phyloP scores from a whole-genome alignment of 2,888 invertebrate genomes.

The Hydrotaea diabolus region DNA sequence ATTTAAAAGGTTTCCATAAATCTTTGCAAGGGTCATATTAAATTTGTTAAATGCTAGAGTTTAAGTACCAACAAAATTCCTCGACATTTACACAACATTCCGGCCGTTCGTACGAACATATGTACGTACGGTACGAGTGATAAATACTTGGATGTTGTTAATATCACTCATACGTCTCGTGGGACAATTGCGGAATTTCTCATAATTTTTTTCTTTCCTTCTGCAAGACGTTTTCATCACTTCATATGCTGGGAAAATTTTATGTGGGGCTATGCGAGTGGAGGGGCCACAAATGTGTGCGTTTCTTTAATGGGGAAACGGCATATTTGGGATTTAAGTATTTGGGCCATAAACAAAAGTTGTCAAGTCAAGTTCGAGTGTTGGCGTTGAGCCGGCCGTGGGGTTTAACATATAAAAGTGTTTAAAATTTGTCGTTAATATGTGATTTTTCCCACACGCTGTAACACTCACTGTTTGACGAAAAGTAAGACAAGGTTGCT shows the following conservation, averaged over 20 bases:
- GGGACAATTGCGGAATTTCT: slow-evolving; percentile 5
- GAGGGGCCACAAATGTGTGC: neutral
- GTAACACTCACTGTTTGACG: neutral
- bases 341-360: neutral
- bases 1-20: slow-evolving; percentile 6
- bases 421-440: slow-evolving; percentile 11
- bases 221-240: slow-evolving; percentile 24
- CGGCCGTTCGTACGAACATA: neutral
- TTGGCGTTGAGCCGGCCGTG: neutral
- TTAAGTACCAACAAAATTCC: neutral
- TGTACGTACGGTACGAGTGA: neutral
- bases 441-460: neutral
- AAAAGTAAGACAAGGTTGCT: neutral
- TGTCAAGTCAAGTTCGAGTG: neutral
- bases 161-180: neutral
- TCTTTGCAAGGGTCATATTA: slow-evolving; percentile 14
- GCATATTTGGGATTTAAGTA: slow-evolving; percentile 9
- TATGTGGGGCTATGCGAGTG: neutral
- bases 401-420: neutral
- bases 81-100: neutral
- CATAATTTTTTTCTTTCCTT: neutral
- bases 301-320: neutral
- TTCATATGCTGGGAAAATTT: neutral
- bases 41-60: neutral
- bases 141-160: slow-evolving; percentile 8